phyloP scores from a whole-genome alignment of 1,140 invertebrate species.

The Macrobrachium rosenbergii region DNA sequence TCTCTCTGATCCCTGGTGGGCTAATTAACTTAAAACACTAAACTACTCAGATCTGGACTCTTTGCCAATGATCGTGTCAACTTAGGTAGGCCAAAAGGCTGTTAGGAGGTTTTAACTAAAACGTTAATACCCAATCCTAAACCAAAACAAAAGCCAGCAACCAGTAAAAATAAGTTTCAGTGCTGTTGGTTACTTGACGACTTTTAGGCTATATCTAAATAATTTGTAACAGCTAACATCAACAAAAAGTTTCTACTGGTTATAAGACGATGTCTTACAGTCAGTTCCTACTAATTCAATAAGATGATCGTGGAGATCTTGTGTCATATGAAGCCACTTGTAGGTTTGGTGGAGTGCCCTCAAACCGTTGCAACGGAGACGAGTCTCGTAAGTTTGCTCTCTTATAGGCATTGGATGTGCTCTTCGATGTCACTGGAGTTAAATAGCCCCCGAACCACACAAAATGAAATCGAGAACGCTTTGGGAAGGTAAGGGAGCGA shows the following conservation, averaged over 20 bases:
- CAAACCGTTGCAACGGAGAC: constrained; percentile 51
- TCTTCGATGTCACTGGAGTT: constrained; percentile 18
- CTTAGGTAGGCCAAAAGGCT: too few relatives aligned
- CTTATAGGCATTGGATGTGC: constrained; percentile 52
- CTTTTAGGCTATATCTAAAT: neutral
- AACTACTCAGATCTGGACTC: too few relatives aligned
- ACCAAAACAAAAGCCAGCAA: too few relatives aligned
- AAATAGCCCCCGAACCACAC: constrained; percentile 1
- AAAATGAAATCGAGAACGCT: neutral
- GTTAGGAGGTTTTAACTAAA: too few relatives aligned
- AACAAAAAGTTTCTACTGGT: neutral
- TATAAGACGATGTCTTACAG: constrained; percentile 73
- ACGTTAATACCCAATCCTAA: too few relatives aligned
- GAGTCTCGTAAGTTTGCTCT: constrained; percentile 52
- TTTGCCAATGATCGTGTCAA: too few relatives aligned
- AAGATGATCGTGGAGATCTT: constrained; percentile 86
- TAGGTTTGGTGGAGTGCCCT: constrained; percentile 84
- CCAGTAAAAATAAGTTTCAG: too few relatives aligned
- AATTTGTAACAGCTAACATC: neutral
- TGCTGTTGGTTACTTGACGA: too few relatives aligned
- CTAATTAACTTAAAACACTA: too few relatives aligned
- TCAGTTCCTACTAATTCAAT: constrained; percentile 82
- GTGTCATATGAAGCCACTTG: constrained; percentile 93
- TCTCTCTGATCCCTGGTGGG: too few relatives aligned
- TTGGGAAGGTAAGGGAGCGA: neutral